Evolutionary conservation across 2,113 vertebrate genomes (phyloP).

Genomic region (Xiphophorus couchianus): DNA sequence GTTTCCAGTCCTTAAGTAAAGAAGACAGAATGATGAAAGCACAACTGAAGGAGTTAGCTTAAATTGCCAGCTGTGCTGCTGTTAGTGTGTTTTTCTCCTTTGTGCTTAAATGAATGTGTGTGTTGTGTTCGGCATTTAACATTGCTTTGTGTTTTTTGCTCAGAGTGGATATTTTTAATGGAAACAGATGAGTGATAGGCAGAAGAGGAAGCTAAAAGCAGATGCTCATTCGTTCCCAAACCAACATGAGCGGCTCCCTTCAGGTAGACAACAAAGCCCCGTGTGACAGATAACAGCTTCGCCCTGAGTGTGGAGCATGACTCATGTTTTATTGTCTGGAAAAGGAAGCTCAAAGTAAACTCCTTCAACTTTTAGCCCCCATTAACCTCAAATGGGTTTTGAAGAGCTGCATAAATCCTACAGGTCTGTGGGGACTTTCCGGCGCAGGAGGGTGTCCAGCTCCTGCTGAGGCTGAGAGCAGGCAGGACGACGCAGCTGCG

Average conservation of each 20-base stretch:
- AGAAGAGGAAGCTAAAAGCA: not conserved
- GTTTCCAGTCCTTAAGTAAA: too few relatives aligned
- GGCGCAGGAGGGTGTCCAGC: conserved; percentile 16
- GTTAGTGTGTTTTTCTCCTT: too few relatives aligned
- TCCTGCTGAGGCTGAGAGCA: conserved; percentile 28
- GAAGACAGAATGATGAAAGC: too few relatives aligned
- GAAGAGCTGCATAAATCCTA: conserved; percentile 37
- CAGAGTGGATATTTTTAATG: too few relatives aligned
- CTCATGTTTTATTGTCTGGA: conserved; percentile 29
- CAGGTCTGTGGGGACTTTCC: conserved; percentile 27
- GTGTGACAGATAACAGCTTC: conserved; percentile 3
- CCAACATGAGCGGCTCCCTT: not conserved
- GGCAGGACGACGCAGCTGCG: conserved; percentile 9
- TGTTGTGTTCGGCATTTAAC: too few relatives aligned
- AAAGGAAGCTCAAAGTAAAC: conserved; percentile 13
- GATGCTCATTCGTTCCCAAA: not conserved
- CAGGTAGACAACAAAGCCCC: not conserved
- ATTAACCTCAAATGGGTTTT: conserved; percentile 35
- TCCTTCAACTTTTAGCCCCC: conserved; percentile 40
- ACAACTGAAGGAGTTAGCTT: too few relatives aligned
- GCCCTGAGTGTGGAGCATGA: not conserved
- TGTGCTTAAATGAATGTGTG: too few relatives aligned
- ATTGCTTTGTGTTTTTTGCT: too few relatives aligned
- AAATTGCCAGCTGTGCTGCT: too few relatives aligned
- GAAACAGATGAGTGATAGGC: too few relatives aligned